Conservation (phyloP, 2,113 vertebrate genomes). For the Microtus oregoni region DNA sequence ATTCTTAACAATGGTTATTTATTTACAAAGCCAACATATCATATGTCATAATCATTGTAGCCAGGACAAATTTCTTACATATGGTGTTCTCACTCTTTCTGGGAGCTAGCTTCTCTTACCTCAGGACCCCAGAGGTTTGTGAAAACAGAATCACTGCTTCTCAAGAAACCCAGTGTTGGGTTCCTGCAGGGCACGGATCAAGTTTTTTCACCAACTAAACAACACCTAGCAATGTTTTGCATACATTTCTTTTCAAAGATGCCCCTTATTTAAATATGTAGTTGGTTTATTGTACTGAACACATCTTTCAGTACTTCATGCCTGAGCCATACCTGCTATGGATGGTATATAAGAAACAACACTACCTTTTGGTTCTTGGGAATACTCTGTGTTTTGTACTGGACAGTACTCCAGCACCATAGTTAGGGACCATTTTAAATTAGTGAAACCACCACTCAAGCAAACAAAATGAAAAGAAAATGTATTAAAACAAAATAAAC, state of each 20-base stretch:
- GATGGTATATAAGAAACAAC: neutral
- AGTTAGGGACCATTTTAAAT: neutral
- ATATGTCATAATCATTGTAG: neutral
- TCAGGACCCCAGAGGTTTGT: neutral
- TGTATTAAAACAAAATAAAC: neutral
- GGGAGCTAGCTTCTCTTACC: neutral
- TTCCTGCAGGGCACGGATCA: neutral
- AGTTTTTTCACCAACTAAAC: neutral
- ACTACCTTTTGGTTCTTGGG: neutral
- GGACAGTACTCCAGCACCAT: neutral
- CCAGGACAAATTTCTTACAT: neutral
- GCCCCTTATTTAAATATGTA: neutral
- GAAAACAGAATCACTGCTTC: neutral
- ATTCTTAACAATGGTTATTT: neutral
- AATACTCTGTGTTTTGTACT: neutral
- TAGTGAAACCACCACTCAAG: neutral
- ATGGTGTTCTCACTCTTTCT: neutral
- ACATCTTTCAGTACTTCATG: neutral
- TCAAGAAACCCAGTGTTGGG: neutral
- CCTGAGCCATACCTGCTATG: neutral
- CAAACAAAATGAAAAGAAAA: neutral
- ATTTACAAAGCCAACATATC: neutral
- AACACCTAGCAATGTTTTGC: neutral
- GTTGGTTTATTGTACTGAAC: neutral
- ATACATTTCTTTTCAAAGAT: conserved; percentile 11